Base-by-base conservation (phyloP, 2,888 invertebrate genomes). In the Isoperla grammatica region DNA sequence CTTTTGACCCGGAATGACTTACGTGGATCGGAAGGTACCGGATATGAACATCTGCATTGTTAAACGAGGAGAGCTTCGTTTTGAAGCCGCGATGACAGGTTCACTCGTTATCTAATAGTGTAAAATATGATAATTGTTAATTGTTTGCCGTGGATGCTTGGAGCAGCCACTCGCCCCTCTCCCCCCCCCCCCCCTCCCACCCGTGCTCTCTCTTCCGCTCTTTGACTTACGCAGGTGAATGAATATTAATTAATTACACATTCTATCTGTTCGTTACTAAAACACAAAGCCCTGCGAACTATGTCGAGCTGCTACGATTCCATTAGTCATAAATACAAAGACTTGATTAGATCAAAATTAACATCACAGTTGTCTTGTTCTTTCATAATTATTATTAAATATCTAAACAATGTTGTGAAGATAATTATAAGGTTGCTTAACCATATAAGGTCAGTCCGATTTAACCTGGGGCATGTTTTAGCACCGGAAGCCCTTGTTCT, bases 201-300 rank as follows among this genome's bases (percentile, higher is more conserved):
- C 17, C 43, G 13, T 23, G 23, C n/a, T 5, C 5, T 5, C 39
- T 53, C 53, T 39, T 53, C 53, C 53, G 53, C 53, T 17, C 9
- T 17, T 19, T 45, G 45, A 45, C 45, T 17, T 8, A 19, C 35
- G 53, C 53, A 53, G 53, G 53, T 53, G 53, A 39, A 53, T 39
- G 53, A n/a, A 53, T 53, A 53, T 50, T 50, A 50, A 50, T 50
- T 50, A 29, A 23, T 19, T 23, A 50, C 50, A 50, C 29, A 50
- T 50, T 50, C 29, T 37, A 19, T 11, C 53, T 11, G 19, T n/a
- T 37, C 37, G 15, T 53, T 37, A 9, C 17, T 53, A 37, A 15
- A 39, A 4, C 40, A 53, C 53, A 53, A 50, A 50, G 50, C 6
- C 13, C 35, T 23, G 29, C 50, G 37, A 50, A 53, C 37, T 53